Evolutionary conservation across 2,888 invertebrate species (phyloP).

Genomic region (Epicampocera succincta): DNA sequence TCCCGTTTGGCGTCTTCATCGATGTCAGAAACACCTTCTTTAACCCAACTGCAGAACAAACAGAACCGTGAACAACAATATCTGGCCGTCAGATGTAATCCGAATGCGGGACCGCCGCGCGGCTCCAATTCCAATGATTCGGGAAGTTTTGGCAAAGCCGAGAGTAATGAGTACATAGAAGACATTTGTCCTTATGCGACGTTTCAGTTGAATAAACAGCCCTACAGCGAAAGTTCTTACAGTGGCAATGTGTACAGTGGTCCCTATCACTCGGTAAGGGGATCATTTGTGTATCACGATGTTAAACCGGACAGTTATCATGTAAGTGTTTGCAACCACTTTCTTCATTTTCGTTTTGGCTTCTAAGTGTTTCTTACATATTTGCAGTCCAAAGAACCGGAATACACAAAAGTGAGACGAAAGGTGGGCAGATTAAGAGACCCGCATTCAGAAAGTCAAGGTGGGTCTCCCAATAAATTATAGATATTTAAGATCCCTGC

Average conservation of each 20-base stretch:
- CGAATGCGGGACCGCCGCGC: constrained; percentile 80
- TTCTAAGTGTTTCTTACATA: neutral
- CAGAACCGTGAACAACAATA: constrained; percentile 90
- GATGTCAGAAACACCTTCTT: constrained; percentile 89
- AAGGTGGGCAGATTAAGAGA: constrained; percentile 90
- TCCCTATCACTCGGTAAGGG: constrained; percentile 92
- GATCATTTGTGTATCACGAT: constrained; percentile 94
- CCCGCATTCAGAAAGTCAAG: constrained; percentile 92
- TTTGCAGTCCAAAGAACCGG: constrained; percentile 86
- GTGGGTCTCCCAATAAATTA: constrained; percentile 81
- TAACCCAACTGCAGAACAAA: constrained; percentile 90
- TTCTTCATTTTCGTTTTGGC: neutral
- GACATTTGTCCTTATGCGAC: constrained; percentile 97
- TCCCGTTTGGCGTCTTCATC: constrained; percentile 81
- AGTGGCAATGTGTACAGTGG: constrained; percentile 94
- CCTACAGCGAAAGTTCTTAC: constrained; percentile 94
- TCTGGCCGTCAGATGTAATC: constrained; percentile 86
- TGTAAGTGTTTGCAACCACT: constrained; percentile 72
- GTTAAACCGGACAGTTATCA: constrained; percentile 85
- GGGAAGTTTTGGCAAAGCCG: constrained; percentile 83
- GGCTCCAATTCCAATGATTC: constrained; percentile 82
- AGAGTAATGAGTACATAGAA: constrained; percentile 90
- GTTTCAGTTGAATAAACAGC: constrained; percentile 92
- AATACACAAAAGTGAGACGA: constrained; percentile 91
- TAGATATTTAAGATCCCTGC: constrained; percentile 63